Conservation (phyloP, 2,113 vertebrate genomes). For the Cettia cetti region DNA sequence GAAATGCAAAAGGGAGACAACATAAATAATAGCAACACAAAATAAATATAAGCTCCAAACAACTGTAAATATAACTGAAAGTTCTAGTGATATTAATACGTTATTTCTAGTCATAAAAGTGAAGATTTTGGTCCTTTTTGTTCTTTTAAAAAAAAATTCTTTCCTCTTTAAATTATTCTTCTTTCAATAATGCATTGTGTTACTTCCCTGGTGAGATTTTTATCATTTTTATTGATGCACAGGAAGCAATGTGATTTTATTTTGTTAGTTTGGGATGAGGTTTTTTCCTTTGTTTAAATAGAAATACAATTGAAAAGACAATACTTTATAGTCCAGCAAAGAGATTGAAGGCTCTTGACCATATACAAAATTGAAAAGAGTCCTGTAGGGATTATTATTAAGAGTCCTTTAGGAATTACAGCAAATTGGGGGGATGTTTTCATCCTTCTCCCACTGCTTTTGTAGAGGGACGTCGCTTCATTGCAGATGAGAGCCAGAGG, state of each 20-base stretch:
- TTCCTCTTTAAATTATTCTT: background rate
- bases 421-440: background rate
- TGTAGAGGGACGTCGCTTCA: conserved; percentile 89
- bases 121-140: background rate
- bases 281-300: background rate
- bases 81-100: background rate
- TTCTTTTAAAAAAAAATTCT: background rate
- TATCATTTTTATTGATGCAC: background rate
- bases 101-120: background rate
- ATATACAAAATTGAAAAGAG: background rate
- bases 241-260: background rate
- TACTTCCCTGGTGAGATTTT: background rate
- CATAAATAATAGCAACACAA: background rate
- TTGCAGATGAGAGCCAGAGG: conserved; percentile 80
- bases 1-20: background rate
- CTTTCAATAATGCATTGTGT: background rate
- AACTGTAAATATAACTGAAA: background rate
- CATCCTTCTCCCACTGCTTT: background rate
- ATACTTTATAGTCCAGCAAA: background rate
- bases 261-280: background rate
- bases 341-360: background rate
- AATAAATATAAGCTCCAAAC: background rate
- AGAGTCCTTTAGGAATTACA: background rate
- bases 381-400: background rate
- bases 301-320: background rate